Percentiles rank a stretch among this genome's conserved stretches.
Conservation (phyloP, 1,140 invertebrate species). For the Apocrypta bakeri region DNA sequence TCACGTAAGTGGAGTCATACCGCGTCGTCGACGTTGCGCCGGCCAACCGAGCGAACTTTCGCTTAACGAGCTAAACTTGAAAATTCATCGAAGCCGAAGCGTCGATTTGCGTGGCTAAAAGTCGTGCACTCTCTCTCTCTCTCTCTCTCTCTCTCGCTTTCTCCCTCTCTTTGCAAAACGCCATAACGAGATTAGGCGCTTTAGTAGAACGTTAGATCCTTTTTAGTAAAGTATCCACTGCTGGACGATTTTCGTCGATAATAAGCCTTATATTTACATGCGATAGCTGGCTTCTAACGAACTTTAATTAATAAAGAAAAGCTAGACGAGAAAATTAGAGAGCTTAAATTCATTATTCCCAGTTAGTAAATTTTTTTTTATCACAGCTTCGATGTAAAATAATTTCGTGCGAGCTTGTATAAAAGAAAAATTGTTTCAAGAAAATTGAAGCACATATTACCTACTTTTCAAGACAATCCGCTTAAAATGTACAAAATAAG, state of each 20-base stretch:
- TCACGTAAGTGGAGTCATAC: slow-evolving; percentile 15
- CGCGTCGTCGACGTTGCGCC: slow-evolving; percentile 1
- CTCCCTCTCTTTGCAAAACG: background rate
- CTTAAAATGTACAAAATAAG: background rate
- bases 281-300: background rate
- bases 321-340: background rate
- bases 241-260: background rate
- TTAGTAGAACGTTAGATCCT: background rate
- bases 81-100: slow-evolving; percentile 31
- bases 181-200: slow-evolving; percentile 6
- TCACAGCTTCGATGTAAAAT: too few species aligned
- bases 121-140: background rate
- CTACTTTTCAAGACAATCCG: background rate
- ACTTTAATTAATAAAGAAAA: slow-evolving; percentile 3
- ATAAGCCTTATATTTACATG: background rate
- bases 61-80: slow-evolving; percentile 38
- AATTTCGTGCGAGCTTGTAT: too few species aligned
- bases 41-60: slow-evolving; percentile 15
- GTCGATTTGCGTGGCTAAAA: background rate
- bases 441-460: background rate
- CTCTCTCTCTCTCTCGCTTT: too few species aligned
- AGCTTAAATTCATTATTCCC: background rate
- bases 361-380: too few species aligned
- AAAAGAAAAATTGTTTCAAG: too few species aligned
- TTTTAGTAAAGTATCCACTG: slow-evolving; percentile 23